phyloP scores from a whole-genome alignment of 2,797 vertebrate species.

The Chiroxiphia lanceolata region DNA sequence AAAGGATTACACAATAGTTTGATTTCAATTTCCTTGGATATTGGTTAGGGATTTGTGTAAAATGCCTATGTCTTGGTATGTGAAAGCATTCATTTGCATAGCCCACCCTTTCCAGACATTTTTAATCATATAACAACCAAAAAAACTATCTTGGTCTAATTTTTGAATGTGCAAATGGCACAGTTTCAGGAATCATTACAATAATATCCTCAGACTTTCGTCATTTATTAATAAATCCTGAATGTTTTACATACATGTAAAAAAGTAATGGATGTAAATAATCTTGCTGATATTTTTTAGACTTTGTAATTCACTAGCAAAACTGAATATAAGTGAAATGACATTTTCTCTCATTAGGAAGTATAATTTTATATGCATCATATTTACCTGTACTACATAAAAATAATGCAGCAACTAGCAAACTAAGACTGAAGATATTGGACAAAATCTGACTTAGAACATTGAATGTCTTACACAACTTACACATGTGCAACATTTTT shows the following conservation, averaged over 20 bases:
- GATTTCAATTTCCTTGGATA: not conserved
- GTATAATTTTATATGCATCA: not conserved
- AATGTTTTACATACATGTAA: not conserved
- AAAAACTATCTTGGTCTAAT: not conserved
- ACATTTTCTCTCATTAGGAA: not conserved
- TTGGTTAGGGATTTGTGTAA: not conserved
- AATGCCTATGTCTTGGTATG: not conserved
- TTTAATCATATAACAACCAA: not conserved
- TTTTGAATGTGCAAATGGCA: not conserved
- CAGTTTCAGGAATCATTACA: not conserved
- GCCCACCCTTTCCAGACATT: not conserved
- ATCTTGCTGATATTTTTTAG: not conserved
- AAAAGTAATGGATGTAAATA: not conserved
- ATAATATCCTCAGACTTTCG: not conserved
- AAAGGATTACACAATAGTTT: not conserved
- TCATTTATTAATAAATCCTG: not conserved
- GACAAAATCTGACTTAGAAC: not conserved
- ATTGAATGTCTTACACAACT: not conserved
- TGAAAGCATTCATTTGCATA: not conserved
- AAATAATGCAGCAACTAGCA: not conserved
- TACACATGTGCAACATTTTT: not conserved
- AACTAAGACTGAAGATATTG: not conserved
- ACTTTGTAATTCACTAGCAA: not conserved
- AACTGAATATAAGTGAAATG: not conserved
- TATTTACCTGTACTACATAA: not conserved